Base-by-base conservation (phyloP, 1,140 invertebrate genomes). In the Drosophila setifemur region DNA sequence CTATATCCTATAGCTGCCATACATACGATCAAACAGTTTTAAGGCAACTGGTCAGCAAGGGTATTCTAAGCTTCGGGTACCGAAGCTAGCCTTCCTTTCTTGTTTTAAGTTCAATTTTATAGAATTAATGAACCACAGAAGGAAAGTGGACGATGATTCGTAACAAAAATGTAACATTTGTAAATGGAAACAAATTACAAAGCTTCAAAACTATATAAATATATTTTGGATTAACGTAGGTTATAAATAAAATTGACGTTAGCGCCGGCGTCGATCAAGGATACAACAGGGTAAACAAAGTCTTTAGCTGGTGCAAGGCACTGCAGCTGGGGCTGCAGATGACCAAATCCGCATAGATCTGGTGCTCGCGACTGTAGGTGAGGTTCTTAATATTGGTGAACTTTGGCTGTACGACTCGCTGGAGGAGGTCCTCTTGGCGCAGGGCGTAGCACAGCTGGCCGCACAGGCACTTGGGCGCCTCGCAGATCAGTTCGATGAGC, bases 341-440 rank as follows among this genome's bases (percentile, higher is more conserved):
- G 6, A 90, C 87, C 2, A 88, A 53, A 58, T 90, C 89, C 4
- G 60, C 72, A 44, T 90, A 90, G 21, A 90, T 90, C 45, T 83
- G 57, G 42, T 83, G 89, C 55, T 90, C 86, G 2, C 89, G 79
- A 44, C 89, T 90, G 12, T 88, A 88, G 0, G 85, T 75, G 0
- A 90, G 73, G 43, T 86, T 81, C 29, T 90, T 90, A 6, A 90
- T 67, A 40, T 86, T 75, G 5, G 71, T 68, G 29, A 90, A 86
- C 42, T 74, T 89, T 0, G 85, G 81, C 50, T 86, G 66, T 0
- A 54, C 43, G 0, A 89, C 86, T 3, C 89, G 72, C 21, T 89
- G 57, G 3, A 76, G 26, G 16, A 73, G 9, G 21, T 61, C 50
- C 14, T 48, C 47, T 3, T 61, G 29, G 4, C 58, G 31, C 26